Percentiles rank a stretch among this genome's conserved stretches.
These are phyloP conservation scores for Linnaemya vulpina DNA, from an alignment of 2,888 invertebrate species.

Conservation along the genomic window DNA sequence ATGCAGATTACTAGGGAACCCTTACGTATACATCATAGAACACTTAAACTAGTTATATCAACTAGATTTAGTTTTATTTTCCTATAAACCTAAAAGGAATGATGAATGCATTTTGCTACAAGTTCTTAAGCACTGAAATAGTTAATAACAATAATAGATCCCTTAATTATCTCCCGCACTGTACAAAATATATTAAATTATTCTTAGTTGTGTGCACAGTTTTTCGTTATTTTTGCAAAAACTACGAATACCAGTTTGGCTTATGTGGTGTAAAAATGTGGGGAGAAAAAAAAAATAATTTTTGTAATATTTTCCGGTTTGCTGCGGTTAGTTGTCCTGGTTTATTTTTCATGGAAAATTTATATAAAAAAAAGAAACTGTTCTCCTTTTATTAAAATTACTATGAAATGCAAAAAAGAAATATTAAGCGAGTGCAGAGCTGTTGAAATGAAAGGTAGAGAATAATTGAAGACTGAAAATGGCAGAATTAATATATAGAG, in stretches of 20 bases:
- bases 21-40: too few species aligned
- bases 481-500: background rate
- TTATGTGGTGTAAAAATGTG: conserved; percentile 66
- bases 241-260: conserved; percentile 45
- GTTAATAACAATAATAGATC: too few species aligned
- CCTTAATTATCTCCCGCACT: background rate
- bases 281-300: conserved; percentile 59
- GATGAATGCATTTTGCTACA: too few species aligned
- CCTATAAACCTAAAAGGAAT: too few species aligned
- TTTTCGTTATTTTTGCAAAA: background rate
- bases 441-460: conserved; percentile 68
- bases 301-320: conserved; percentile 65
- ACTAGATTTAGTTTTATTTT: too few species aligned
- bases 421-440: conserved; percentile 11
- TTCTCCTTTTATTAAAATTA: conserved; percentile 67
- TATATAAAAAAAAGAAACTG: conserved; percentile 47
- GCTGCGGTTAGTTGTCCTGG: conserved; percentile 67
- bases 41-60: too few species aligned
- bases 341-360: conserved; percentile 66
- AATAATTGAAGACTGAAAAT: background rate
- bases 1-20: too few species aligned
- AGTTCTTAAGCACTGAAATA: too few species aligned
- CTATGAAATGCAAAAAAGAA: conserved; percentile 32
- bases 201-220: conserved; percentile 11
- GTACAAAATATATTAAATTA: background rate